Percentiles rank a stretch among this genome's conserved stretches.
Conservation (phyloP, 1,140 invertebrate genomes). For the Chlorops oryzae region DNA sequence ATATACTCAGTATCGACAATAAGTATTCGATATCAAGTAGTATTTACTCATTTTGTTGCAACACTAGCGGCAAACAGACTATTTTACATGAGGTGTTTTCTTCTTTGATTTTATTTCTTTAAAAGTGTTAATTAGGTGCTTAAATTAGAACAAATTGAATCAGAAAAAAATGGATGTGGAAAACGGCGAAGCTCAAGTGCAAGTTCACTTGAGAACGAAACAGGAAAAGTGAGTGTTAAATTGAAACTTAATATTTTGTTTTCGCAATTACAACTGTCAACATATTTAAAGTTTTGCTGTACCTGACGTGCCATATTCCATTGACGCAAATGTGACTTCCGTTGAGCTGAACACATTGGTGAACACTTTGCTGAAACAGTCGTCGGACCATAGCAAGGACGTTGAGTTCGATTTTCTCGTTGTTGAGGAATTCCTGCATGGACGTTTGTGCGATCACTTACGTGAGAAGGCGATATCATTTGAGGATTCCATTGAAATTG, state of each 20-base stretch:
- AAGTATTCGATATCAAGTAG: too few species aligned
- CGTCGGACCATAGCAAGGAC: conserved; percentile 44
- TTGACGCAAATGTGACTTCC: conserved; percentile 62
- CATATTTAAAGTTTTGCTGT: conserved; percentile 68
- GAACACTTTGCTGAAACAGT: conserved; percentile 72
- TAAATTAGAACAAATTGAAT: too few species aligned
- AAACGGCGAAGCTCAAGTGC: conserved; percentile 54
- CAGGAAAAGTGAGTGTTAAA: conserved; percentile 63
- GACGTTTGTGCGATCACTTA: conserved; percentile 57
- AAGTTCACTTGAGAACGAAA: conserved; percentile 73
- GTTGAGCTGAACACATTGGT: conserved; percentile 72
- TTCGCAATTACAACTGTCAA: neutral
- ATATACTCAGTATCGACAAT: too few species aligned
- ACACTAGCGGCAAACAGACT: too few species aligned
- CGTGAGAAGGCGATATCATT: conserved; percentile 61
- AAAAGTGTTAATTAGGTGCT: too few species aligned
- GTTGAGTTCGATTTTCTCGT: conserved; percentile 87
- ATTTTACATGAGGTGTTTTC: too few species aligned
- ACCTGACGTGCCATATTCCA: conserved; percentile 74
- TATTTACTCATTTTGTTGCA: too few species aligned
- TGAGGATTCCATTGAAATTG: conserved; percentile 76
- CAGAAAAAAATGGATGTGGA: conserved; percentile 38
- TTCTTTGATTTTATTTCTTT: too few species aligned
- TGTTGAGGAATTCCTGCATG: conserved; percentile 69
- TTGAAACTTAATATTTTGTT: conserved; percentile 2